These are phyloP conservation scores for Calonectris borealis DNA, from an alignment of 2,113 vertebrate genomes.

Conservation along the genomic window DNA sequence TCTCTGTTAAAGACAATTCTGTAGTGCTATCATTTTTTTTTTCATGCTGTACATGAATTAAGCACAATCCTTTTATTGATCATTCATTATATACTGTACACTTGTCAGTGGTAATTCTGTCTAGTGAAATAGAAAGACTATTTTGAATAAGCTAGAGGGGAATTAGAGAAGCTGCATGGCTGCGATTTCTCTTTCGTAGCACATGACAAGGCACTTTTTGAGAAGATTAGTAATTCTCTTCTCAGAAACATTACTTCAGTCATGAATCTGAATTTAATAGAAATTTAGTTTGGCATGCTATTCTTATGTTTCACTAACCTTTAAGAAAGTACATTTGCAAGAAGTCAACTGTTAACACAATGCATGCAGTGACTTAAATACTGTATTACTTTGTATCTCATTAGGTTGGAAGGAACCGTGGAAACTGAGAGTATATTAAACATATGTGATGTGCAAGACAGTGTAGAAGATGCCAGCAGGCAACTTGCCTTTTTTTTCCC, in stretches of 20 bases:
- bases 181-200: neutral
- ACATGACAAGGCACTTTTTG: neutral
- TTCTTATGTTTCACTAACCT: neutral
- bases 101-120: neutral
- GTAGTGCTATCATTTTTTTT: neutral
- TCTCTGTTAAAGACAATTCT: neutral
- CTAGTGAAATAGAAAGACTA: neutral
- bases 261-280: neutral
- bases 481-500: constrained; percentile 73
- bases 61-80: neutral
- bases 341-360: neutral
- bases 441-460: constrained; percentile 49
- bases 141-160: neutral
- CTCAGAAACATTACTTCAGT: neutral
- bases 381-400: neutral
- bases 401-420: neutral
- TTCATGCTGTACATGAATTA: neutral
- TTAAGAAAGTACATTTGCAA: neutral
- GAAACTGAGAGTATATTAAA: constrained; percentile 2
- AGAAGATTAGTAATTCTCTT: neutral
- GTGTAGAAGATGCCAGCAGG: constrained; percentile 62
- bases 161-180: neutral
- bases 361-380: neutral
- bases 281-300: neutral
- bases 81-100: neutral